phyloP scores from a whole-genome alignment of 2,113 vertebrate species.

The Aegotheles bennettii region DNA sequence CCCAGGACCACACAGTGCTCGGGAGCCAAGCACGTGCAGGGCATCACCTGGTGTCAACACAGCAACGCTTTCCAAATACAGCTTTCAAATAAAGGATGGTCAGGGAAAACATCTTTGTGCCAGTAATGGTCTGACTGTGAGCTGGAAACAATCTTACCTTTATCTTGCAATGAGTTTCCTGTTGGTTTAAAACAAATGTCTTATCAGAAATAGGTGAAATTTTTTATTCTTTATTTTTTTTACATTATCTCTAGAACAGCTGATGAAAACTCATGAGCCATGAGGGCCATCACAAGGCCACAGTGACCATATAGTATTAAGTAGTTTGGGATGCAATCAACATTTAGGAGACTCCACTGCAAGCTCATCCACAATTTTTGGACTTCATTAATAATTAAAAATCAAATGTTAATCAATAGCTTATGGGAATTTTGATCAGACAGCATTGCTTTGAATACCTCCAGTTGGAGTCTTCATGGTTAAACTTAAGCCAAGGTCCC shows the following conservation, averaged over 20 bases:
- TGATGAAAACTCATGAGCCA: not conserved
- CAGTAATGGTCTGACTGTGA: not conserved
- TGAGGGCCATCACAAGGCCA: not conserved
- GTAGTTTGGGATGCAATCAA: not conserved
- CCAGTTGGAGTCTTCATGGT: not conserved
- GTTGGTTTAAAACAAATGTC: not conserved
- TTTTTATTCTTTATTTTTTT: not conserved
- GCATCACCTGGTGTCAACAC: no score
- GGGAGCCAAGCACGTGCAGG: accelerated
- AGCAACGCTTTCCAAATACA: accelerated
- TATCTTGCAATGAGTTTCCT: not conserved
- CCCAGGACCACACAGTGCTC: accelerated
- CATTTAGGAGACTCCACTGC: not conserved
- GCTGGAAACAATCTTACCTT: not conserved
- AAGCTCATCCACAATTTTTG: not conserved
- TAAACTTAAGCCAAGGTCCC: not conserved
- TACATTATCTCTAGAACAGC: not conserved
- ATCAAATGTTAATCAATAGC: not conserved
- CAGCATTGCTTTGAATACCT: not conserved
- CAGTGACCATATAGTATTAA: not conserved
- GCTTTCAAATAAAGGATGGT: not conserved
- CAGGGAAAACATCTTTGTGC: not conserved
- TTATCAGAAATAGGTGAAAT: not conserved
- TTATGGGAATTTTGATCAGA: not conserved
- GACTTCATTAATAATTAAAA: not conserved